phyloP scores from a whole-genome alignment of 2,113 vertebrate species.

The Fulmarus glacialis region DNA sequence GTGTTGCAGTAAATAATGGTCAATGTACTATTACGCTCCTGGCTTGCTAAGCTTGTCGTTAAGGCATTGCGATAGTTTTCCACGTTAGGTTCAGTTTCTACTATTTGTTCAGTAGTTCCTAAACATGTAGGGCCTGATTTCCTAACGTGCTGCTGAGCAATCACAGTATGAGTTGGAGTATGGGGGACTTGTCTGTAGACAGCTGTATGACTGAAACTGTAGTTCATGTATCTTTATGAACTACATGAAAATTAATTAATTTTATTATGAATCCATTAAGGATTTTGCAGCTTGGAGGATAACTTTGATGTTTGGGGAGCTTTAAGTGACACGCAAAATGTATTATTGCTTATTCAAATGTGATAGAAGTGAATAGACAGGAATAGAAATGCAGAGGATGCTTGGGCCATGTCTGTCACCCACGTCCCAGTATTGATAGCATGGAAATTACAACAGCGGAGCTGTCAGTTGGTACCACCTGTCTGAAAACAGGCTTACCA shows the following conservation, averaged over 20 bases:
- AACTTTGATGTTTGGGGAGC: neutral
- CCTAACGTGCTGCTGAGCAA: neutral
- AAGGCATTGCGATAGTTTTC: neutral
- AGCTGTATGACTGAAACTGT: neutral
- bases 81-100: neutral
- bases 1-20: neutral
- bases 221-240: no score
- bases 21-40: neutral
- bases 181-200: neutral
- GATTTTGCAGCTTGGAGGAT: neutral
- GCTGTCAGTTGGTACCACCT: neutral
- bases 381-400: neutral
- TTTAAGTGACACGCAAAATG: neutral
- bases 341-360: neutral
- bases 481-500: accelerated
- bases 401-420: neutral
- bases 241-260: neutral
- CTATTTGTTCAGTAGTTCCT: neutral
- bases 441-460: accelerated
- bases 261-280: neutral
- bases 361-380: neutral
- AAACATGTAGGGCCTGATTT: neutral
- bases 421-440: neutral
- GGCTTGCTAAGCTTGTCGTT: neutral
- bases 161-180: neutral